Conservation (phyloP, 2,113 vertebrate genomes). For the Delphinus delphis region DNA sequence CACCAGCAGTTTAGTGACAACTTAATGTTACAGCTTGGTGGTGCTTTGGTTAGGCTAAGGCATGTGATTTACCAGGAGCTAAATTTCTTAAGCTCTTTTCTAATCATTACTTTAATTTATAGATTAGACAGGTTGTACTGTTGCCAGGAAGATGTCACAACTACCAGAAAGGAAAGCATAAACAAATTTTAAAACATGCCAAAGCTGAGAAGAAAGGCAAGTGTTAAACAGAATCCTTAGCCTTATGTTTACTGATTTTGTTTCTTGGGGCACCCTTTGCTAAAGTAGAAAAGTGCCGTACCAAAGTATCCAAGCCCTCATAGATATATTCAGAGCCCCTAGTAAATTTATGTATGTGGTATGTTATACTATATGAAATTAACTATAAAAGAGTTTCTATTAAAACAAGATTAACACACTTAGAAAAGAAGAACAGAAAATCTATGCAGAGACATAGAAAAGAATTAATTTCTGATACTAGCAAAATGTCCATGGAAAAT, state of each 20-base stretch:
- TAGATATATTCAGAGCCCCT: neutral
- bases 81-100: neutral
- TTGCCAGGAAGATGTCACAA: neutral
- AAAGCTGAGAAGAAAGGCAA: neutral
- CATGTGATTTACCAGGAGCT: neutral
- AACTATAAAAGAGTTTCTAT: neutral
- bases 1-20: constrained; percentile 12
- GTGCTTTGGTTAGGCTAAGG: neutral
- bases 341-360: neutral
- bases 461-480: constrained; percentile 33
- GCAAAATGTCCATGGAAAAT: neutral
- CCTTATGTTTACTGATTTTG: constrained; percentile 13
- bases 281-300: constrained; percentile 21
- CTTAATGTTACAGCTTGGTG: neutral
- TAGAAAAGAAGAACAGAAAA: constrained; percentile 42
- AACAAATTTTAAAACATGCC: constrained; percentile 13
- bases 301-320: neutral
- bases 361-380: neutral
- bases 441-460: neutral
- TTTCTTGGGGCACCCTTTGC: neutral
- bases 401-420: constrained; percentile 44
- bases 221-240: constrained; percentile 17
- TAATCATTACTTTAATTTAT: neutral
- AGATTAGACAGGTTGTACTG: neutral
- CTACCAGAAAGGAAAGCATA: constrained; percentile 46